Conservation (phyloP, 2,797 vertebrate species). For the Lepilemur ruficaudatus region DNA sequence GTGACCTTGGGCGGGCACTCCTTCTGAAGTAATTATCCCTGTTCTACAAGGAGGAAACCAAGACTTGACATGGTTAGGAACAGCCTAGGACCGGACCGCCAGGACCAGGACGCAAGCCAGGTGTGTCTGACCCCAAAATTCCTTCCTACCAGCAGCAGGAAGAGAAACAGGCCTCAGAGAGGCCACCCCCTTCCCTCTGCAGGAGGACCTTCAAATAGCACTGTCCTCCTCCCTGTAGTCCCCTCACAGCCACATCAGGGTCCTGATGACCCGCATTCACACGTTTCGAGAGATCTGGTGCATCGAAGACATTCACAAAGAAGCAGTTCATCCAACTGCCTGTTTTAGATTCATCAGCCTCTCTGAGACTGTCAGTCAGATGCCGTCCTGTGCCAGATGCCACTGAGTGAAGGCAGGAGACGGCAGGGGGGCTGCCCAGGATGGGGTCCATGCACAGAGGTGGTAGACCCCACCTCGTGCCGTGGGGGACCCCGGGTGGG, state of each 20-base stretch:
- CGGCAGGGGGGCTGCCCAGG: neutral
- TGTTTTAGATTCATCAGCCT: neutral
- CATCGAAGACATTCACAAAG: neutral
- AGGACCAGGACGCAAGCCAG: neutral
- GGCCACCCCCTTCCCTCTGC: neutral
- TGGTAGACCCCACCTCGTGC: neutral
- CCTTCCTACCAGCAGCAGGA: neutral
- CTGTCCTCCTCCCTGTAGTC: neutral
- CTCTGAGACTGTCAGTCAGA: neutral
- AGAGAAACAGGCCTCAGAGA: neutral
- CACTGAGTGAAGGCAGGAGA: neutral
- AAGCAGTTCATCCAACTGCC: neutral
- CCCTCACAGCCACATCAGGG: neutral
- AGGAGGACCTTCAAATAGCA: neutral
- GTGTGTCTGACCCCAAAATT: neutral
- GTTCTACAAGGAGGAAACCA: neutral
- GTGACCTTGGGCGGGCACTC: neutral
- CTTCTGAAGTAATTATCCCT: neutral
- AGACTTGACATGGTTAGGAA: neutral
- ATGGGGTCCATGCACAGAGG: neutral
- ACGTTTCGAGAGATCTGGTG: neutral
- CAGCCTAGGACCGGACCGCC: neutral
- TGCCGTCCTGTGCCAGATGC: neutral
- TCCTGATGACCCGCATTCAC: neutral
- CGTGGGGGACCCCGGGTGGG: neutral